Evolutionary conservation across 2,113 vertebrate species (phyloP).

Genomic region (Carlito syrichta): DNA sequence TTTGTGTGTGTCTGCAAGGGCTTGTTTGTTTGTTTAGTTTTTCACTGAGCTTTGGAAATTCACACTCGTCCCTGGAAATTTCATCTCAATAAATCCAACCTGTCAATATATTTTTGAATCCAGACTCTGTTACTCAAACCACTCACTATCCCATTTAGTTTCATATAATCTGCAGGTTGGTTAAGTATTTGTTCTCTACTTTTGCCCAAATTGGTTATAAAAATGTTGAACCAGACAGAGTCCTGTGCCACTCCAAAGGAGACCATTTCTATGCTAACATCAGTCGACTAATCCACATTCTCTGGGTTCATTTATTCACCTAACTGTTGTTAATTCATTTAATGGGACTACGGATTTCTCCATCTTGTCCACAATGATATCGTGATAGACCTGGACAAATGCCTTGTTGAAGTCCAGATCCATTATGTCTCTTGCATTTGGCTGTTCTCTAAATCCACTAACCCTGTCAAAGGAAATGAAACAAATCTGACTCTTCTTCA

Average conservation of each 20-base stretch:
- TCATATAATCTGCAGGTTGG: not conserved
- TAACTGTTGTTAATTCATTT: conserved; percentile 69
- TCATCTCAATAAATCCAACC: not conserved
- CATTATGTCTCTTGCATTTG: conserved; percentile 48
- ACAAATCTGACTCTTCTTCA: conserved; percentile 50
- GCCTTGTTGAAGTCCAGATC: conserved; percentile 57
- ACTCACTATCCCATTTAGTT: not conserved
- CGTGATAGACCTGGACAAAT: conserved; percentile 46
- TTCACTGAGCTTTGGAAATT: not conserved
- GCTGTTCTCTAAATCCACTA: conserved; percentile 40
- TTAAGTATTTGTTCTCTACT: not conserved
- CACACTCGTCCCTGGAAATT: not conserved
- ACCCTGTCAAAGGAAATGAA: conserved; percentile 73
- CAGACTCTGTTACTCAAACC: not conserved
- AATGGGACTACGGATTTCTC: conserved; percentile 67
- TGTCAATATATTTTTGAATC: not conserved
- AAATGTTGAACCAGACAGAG: conserved; percentile 6
- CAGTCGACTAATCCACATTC: conserved; percentile 55
- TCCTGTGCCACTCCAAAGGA: not conserved
- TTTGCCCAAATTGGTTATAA: conserved; percentile 9
- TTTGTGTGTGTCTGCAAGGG: not conserved
- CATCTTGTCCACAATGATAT: conserved; percentile 72
- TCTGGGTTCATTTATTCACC: conserved; percentile 65
- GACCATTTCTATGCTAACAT: conserved; percentile 19
- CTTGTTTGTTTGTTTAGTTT: not conserved